Base-by-base conservation (phyloP, 2,797 vertebrate genomes). In the Trematomus bernacchii region DNA sequence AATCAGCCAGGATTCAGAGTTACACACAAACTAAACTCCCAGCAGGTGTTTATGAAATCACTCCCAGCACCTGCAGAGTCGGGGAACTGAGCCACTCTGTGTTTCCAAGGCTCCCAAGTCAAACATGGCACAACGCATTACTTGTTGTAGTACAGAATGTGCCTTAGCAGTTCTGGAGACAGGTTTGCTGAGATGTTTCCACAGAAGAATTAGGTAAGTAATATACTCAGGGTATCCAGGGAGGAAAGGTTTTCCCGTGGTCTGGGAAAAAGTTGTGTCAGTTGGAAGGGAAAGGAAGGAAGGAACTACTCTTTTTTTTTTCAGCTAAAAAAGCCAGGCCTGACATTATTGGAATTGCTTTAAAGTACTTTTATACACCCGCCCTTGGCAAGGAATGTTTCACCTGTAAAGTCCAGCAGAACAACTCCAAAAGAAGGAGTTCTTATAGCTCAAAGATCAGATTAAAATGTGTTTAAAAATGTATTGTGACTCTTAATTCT, bases 21-120 rank as follows among this genome's bases (percentile, higher is more conserved):
- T 80, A 50, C 47, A 70, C 64, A 63, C 69, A 65, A 71, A 84
- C 71, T 66, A 76, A 87, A 79, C 85, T 91, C 84, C 71, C 75
- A 87, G 88, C 91, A 94, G 90, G 93, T 94, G 92, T 90, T 91
- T 89, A 84, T 92, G 77, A 91, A 88, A 91, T 79, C 55, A 64
- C 83, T 80, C 69, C 50, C 73, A 79, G 88, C 92, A 93, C 91
- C 93, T 93, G 93, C 79, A 73, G 73, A 85, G 82, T 51, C 5
- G n/a, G 71, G 79, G 77, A 87, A 90, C 88, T 87, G 85, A 88
- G 84, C 81, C 77, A 62, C 83, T 88, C 83, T 88, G 85, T 89
- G 73, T 88, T 90, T 90, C 83, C 60, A 76, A 44, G 0, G 58
- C 78, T 73, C 69, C 66, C 18, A 47, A 73, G 70, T 73, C 51